Evolutionary conservation across 2,113 vertebrate species (phyloP), one percentile per base, ranked within the genome.

Genomic region (Oenanthe melanoleuca): DNA sequence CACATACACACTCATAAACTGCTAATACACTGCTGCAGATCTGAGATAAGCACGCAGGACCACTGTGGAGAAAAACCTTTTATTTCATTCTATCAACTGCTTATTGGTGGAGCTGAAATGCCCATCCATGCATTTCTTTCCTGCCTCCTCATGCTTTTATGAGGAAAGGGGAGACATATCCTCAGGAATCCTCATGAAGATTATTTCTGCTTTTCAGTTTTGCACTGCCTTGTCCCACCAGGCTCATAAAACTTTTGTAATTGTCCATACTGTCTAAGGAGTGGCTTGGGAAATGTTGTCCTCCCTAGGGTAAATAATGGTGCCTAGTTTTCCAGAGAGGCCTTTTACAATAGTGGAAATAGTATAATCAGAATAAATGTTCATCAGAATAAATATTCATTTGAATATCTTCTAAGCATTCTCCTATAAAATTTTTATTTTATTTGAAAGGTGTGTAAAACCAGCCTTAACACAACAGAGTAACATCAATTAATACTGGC

Each of bases 41-140:
- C 49, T 55, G n/a, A 83, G 12, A 21, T 33, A 33, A 71, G 38
- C 8, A 52, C 20, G 10, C 0, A 0, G 8, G 14, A 73, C 6
- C 9, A 40, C 29, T 25, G 23, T 70, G 33, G 6, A 74, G 28
- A 6, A 56, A 71, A 95, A 37, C 6, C 4, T 14, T 59, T 24
- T 42, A 19, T 87, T 88, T 84, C 78, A 44, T 31, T 64, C 64
- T 24, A 49, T 23, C 19, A 40, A 0, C 26, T 40, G 15, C 57
- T 57, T 25, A n/a, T 17, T 73, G 17, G 26, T 88, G 21, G 29
- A 78, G 12, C 20, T 72, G 40, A 60, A 85, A 56, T 5, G 4
- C 5, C 12, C 14, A 23, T 29, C 29, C 4, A 3, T 55, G 24
- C 15, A 37, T 71, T 91, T 67, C 28, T 31, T 73, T 33, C n/a